phyloP scores from a whole-genome alignment of 1,140 invertebrate species.

The Patella vulgata region DNA sequence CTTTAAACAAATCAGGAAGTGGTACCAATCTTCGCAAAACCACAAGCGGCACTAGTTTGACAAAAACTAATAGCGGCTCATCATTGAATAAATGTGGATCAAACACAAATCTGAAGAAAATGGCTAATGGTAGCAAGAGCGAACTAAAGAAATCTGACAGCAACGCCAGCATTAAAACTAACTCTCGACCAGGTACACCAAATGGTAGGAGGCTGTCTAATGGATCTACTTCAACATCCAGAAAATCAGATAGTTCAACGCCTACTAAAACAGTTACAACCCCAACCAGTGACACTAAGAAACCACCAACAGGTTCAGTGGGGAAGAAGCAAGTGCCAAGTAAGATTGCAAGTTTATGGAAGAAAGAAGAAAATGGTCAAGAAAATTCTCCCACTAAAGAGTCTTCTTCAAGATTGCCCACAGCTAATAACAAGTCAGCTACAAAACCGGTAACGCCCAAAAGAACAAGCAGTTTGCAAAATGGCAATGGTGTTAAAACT shows the following conservation, averaged over 20 bases:
- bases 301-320: conserved; percentile 11
- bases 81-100: conserved; percentile 37
- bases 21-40: conserved; percentile 35
- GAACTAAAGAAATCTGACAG: conserved; percentile 65
- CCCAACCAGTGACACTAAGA: conserved; percentile 37
- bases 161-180: conserved; percentile 60
- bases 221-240: conserved; percentile 62
- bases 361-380: conserved; percentile 69
- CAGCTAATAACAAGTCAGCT: too few relatives aligned
- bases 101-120: conserved; percentile 32
- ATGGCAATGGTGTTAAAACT: conserved; percentile 12
- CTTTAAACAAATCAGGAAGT: conserved; percentile 38
- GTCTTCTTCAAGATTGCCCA: too few relatives aligned
- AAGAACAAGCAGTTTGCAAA: conserved; percentile 9
- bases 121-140: conserved; percentile 25
- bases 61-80: conserved; percentile 35
- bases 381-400: conserved; percentile 5
- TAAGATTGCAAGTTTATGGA: conserved; percentile 90
- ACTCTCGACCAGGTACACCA: conserved; percentile 51
- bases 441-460: conserved; percentile 1
- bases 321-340: conserved; percentile 78
- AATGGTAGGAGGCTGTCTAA: conserved; percentile 26
- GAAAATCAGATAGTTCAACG: conserved; percentile 62
- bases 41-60: conserved; percentile 34
- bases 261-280: conserved; percentile 35